Evolutionary conservation across 2,888 invertebrate genomes (phyloP), one percentile per base, ranked within the genome.

Genomic region (Heliconius ismenius): DNA sequence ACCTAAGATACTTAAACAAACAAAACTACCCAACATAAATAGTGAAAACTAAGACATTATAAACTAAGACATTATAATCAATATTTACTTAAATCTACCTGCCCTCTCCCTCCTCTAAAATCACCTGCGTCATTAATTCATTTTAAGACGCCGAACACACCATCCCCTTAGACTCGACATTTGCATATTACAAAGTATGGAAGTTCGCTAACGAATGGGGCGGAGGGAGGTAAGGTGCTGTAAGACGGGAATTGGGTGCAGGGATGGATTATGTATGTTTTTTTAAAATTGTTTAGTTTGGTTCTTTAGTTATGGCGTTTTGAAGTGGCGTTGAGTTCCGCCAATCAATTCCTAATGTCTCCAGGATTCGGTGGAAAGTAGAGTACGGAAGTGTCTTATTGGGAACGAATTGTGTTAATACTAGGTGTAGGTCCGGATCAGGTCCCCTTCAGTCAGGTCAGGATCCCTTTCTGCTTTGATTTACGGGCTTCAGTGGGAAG

Each of bases 151-250:
- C 84, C 89, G 86, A 86, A 83, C 89, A 85, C 87, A 86, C 84
- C 86, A 86, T 87, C 91, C 91, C 90, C 89, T 89, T 87, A 90
- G 90, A 89, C 86, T 85, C 86, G 84, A 91, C 92, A 94, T 94
- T 94, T 93, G 93, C 93, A 94, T 94, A 93, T 93, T 93, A 93
- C 93, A 93, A 94, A 94, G 93, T 94, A 93, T 93, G 92, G 93
- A 93, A 94, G 93, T 94, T 93, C 87, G 86, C 90, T 92, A 93
- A 92, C 93, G 92, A 92, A 91, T 79, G 81, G 80, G 79, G 82
- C 83, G 83, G 78, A 83, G 84, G 80, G 65, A 81, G 77, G 82
- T 82, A 81, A 89, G 86, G 87, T 87, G 86, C 87, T 87, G 93
- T 92, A 93, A 93, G 93, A 92, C 92, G 91, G 93, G 93, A 93